A percentile compares a stretch with the other conserved stretches of the same genome.
Evolutionary conservation across 2,888 invertebrate species (phyloP).

Genomic region (Scaptodrosophila latifasciaeformis): DNA sequence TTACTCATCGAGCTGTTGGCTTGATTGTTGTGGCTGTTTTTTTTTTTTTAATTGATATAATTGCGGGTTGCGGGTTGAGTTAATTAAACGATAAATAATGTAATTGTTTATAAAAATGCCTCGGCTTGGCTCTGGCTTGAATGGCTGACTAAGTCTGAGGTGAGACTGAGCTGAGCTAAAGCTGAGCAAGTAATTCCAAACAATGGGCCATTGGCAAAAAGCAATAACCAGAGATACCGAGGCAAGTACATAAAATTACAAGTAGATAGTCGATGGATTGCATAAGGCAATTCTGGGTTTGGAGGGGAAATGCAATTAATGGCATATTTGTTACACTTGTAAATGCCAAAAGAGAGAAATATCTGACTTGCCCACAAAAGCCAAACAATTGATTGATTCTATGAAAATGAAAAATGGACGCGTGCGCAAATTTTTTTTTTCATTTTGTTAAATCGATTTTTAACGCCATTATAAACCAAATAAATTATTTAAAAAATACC

Average conservation of each 20-base stretch:
- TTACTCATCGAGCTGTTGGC: constrained; percentile 70
- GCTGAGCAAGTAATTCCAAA: constrained; percentile 54
- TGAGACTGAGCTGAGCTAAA: too few species aligned
- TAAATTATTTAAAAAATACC: constrained; percentile 22
- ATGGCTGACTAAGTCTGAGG: too few species aligned
- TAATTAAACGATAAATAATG: constrained; percentile 75
- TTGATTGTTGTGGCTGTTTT: too few species aligned
- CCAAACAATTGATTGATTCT: too few species aligned
- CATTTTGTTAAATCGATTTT: constrained; percentile 44
- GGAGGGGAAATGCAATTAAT: constrained; percentile 48
- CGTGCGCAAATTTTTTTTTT: constrained; percentile 20
- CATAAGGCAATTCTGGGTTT: constrained; percentile 35
- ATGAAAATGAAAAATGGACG: too few species aligned
- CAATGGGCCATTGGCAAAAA: constrained; percentile 45
- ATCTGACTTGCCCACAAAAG: constrained; percentile 15
- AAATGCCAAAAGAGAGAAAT: constrained; percentile 5
- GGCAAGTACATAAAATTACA: constrained; percentile 14
- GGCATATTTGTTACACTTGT: constrained; percentile 68
- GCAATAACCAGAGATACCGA: not conserved
- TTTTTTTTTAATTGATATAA: constrained; percentile 75
- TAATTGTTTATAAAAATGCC: constrained; percentile 72
- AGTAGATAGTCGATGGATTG: constrained; percentile 59
- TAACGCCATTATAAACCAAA: constrained; percentile 51
- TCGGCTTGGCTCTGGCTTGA: too few species aligned
- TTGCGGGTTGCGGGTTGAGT: constrained; percentile 74